Percentiles rank a stretch among this genome's conserved stretches.
These are phyloP conservation scores for Dyspetes luteomarginatus DNA, from an alignment of 2,888 invertebrate genomes.

Conservation along the genomic window DNA sequence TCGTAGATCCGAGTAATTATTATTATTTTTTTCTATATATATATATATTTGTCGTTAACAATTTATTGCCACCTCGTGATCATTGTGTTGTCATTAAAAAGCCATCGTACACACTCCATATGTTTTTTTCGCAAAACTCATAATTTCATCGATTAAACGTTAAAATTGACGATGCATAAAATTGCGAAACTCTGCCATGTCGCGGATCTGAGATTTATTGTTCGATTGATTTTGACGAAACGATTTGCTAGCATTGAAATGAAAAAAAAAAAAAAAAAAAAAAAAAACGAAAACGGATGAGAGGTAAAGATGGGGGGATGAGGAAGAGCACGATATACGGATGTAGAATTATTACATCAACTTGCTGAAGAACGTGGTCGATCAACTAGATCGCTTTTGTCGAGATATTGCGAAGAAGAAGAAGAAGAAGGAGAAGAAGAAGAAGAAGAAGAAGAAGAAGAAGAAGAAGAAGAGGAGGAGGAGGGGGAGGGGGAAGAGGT, in stretches of 20 bases:
- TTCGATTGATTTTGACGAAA: no score
- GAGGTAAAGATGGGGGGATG: background rate
- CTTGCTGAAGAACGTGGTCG: background rate
- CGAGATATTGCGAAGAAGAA: background rate
- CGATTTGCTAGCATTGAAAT: no score
- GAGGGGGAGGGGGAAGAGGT: conserved; percentile 30
- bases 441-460: conserved; percentile 47
- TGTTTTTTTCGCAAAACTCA: background rate
- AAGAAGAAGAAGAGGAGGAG: background rate
- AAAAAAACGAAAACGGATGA: conserved; percentile 52
- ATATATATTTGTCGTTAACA: no score
- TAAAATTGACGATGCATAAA: conserved; percentile 3
- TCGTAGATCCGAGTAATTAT: no score
- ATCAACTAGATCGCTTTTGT: background rate
- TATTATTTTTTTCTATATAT: no score
- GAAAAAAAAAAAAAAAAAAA: conserved; percentile 39
- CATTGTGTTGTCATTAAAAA: no score
- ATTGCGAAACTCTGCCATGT: no score
- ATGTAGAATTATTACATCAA: no score
- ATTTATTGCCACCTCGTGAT: no score
- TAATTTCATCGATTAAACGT: background rate
- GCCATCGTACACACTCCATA: no score
- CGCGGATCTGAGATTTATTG: no score
- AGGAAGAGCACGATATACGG: no score
- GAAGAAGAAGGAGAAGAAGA: conserved; percentile 51